Base-by-base conservation (phyloP, 2,888 invertebrate genomes). In the Podotricha telesiphe region DNA sequence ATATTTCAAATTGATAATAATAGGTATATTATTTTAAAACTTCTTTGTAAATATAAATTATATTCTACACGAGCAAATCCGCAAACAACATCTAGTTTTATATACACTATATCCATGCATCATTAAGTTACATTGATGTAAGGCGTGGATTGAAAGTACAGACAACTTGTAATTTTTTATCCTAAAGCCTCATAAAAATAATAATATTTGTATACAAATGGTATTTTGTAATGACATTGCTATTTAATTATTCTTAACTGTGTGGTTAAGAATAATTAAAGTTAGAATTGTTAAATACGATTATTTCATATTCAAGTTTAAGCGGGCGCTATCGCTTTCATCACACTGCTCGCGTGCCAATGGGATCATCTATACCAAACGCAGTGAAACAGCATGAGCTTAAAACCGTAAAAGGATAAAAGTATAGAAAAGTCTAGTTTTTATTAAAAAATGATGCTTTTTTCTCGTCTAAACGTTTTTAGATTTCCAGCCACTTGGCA, bases 401-500 rank as follows among this genome's bases (percentile, higher is more conserved):
- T 13, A 55, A 19, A 37, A 34, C 53, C 2, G 11, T 37, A 2
- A 55, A 13, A 37, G 34, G 34, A 55, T 37, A 22, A 22, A 59
- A n/a, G 20, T 20, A 59, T 59, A 45, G 20, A 40, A 15, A 19
- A 15, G 15, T 22, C 20, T 40, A 15, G 47, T 22, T 20, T 58
- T 13, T 48, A 48, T 58, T 59, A 17, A 20, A 48, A 48, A 53
- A 28, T 51, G 42, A n/a, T 34, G 28, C n/a, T 55, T 34, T 55
- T 59, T 11, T 66, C 40, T 37, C 22, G 17, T 48, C 65, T 22
- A 58, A 50, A 58, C 45, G 15, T 42, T 45, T 61, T 53, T 55
- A 55, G 62, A 42, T 71, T 64, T 59, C 37, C 59, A 61, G 50
- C 68, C 64, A 69, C 34, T 72, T 64, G 63, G 64, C 67, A 69